Conservation (phyloP, 1,140 invertebrate genomes). For the Leptestheria dahalacensis region DNA sequence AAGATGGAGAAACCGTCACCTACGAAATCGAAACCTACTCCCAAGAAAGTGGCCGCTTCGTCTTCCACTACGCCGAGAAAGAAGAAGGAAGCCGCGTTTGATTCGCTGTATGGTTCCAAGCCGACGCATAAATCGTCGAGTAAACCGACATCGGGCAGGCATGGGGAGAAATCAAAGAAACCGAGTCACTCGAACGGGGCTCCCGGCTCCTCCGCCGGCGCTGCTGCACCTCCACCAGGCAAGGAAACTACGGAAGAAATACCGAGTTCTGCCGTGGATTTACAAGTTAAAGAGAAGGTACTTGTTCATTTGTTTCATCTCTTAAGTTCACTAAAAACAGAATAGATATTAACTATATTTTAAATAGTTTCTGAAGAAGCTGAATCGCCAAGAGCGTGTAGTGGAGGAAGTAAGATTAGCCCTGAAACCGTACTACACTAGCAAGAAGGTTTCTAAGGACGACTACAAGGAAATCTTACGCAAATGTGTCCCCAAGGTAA, state of each 20-base stretch:
- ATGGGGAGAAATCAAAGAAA: background rate
- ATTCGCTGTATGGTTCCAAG: background rate
- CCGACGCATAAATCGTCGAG: background rate
- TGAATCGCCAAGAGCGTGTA: conserved; percentile 93
- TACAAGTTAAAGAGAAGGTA: conserved; percentile 92
- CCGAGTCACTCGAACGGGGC: background rate
- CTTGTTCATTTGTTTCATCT: background rate
- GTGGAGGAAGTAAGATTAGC: conserved; percentile 94
- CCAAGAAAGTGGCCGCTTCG: background rate
- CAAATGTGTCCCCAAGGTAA: conserved; percentile 90
- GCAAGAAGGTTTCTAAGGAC: conserved; percentile 85
- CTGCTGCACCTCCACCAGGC: background rate
- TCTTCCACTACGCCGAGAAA: background rate
- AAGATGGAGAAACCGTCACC: background rate
- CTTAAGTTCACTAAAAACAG: background rate
- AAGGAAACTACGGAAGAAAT: conserved; percentile 45
- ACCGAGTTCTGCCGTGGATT: conserved; percentile 82
- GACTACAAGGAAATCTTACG: conserved; percentile 96
- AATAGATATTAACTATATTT: conserved; percentile 19
- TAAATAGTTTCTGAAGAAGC: conserved; percentile 81
- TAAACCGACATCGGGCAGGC: background rate
- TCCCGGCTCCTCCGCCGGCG: background rate
- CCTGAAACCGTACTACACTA: conserved; percentile 87
- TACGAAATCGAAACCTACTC: background rate
- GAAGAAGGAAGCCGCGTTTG: background rate